A percentile compares a stretch with the other conserved stretches of the same genome.
Evolutionary conservation across 2,113 vertebrate species (phyloP).

Genomic region (Phyllopteryx taeniolatus): DNA sequence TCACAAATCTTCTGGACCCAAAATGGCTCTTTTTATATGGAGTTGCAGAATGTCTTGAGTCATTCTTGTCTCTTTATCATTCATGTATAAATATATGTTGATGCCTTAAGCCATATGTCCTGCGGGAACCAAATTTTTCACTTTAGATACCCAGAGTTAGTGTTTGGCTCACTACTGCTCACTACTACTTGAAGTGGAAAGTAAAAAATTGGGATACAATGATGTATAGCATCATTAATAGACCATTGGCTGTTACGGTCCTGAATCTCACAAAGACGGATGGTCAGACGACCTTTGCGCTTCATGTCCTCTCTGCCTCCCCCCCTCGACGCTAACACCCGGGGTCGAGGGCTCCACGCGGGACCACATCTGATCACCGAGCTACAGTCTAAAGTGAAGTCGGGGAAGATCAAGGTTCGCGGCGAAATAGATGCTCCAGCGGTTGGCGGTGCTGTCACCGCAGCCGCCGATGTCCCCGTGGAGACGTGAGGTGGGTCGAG

Average conservation of each 20-base stretch:
- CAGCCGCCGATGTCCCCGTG: slow-evolving; percentile 25
- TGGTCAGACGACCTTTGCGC: slow-evolving; percentile 8
- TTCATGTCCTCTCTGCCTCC: not conserved
- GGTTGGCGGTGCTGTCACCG: slow-evolving; percentile 56
- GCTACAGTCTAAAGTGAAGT: slow-evolving; percentile 42
- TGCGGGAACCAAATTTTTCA: too few relatives aligned
- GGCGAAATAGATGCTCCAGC: slow-evolving; percentile 55
- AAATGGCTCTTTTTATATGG: not conserved
- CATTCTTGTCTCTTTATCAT: not conserved
- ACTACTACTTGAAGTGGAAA: not conserved
- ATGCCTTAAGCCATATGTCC: not conserved
- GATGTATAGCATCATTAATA: not conserved
- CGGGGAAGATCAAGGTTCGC: slow-evolving; percentile 52
- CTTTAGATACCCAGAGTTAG: not conserved
- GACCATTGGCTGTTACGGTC: slow-evolving; percentile 6
- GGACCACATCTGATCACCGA: slow-evolving; percentile 50
- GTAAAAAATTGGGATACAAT: not conserved
- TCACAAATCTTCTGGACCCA: not conserved
- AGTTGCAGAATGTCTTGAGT: not conserved
- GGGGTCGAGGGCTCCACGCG: slow-evolving; percentile 40
- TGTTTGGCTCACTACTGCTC: not conserved
- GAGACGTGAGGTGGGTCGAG: slow-evolving; percentile 44
- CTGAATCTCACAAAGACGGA: slow-evolving; percentile 3
- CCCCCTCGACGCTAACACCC: slow-evolving; percentile 6
- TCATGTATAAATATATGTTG: not conserved